Conservation (phyloP, 1,140 invertebrate genomes). For the Campoletis sonorensis region DNA sequence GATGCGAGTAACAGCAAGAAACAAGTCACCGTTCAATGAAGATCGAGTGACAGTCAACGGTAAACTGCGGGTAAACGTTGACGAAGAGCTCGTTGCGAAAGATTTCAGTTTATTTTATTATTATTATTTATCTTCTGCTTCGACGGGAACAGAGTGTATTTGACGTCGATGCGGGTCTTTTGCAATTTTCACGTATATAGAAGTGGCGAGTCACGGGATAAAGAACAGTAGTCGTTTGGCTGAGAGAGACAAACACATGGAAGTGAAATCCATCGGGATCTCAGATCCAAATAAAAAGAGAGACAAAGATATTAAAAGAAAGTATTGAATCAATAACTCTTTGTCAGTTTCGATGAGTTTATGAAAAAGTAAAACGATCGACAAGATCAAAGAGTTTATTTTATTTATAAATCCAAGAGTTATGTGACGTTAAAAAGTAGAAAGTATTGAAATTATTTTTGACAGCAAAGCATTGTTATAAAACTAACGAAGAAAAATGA, state of each 20-base stretch:
- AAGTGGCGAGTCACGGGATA: constrained; percentile 33
- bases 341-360: background rate
- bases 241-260: constrained; percentile 19
- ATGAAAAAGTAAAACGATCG: background rate
- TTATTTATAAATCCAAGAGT: too few species aligned
- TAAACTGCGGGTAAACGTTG: constrained; percentile 26
- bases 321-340: background rate
- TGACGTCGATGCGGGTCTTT: constrained; percentile 43
- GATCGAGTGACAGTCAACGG: constrained; percentile 11
- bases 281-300: background rate
- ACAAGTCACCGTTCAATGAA: constrained; percentile 17
- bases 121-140: background rate
- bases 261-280: background rate
- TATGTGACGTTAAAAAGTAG: too few species aligned
- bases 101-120: background rate
- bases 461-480: too few species aligned
- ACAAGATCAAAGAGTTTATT: background rate
- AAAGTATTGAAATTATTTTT: too few species aligned
- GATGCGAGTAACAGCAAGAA: background rate
- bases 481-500: background rate
- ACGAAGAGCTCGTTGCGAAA: constrained; percentile 19
- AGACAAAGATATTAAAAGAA: background rate
- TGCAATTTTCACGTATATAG: constrained; percentile 48
- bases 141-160: background rate
- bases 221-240: constrained; percentile 9